Base-by-base conservation (phyloP, 2,797 vertebrate genomes). In the Morelia viridis region DNA sequence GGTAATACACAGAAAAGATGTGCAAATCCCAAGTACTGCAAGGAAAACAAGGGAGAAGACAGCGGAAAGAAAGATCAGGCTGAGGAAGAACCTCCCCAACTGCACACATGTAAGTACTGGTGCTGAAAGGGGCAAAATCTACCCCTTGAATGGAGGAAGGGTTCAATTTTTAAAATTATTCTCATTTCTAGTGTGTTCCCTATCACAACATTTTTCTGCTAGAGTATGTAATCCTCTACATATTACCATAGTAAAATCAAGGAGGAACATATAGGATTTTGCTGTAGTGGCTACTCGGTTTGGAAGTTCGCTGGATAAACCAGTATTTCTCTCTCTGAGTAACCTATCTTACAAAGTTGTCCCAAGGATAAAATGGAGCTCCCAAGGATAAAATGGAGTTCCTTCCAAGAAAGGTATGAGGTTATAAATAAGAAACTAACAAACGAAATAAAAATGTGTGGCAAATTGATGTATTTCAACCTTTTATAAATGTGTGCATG, bases 1-100 rank as follows among this genome's bases (percentile, higher is more conserved):
- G 0, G 98, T 98, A 61, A 99, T 98, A n/a, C 98, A 98, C 0
- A 98, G 95, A 89, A 98, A 98, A 0, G 98, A 98, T 0, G 98
- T 98, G n/a, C 96, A 96, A 15, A 98, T 97, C 91, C 98, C 98
- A 89, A 99, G 94, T 92, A 97, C 99, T 99, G 96, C 6, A 89
- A 93, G 26, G 26, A 94, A 35, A 91, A 5, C 26, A 89, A 50
- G 35, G 61, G 19, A 85, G 31, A 92, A 56, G 5, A 7, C 13
- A n/a, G 2, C 41, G 50, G 64, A 41, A 57, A 71, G 9, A 61
- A 4, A 35, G 68, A 17, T 56, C 10, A 61, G 3, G 2, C 9
- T 53, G 12, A 89, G n/a, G 50, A 58, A 85, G 62, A 46, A 28
- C 12, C 11, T n/a, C 60, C 53, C 46, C 15, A 17, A 31, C 5